Evolutionary conservation across 2,888 invertebrate species (phyloP), one percentile per base, ranked within the genome.

Genomic region (Sphecodes monilicornis): DNA sequence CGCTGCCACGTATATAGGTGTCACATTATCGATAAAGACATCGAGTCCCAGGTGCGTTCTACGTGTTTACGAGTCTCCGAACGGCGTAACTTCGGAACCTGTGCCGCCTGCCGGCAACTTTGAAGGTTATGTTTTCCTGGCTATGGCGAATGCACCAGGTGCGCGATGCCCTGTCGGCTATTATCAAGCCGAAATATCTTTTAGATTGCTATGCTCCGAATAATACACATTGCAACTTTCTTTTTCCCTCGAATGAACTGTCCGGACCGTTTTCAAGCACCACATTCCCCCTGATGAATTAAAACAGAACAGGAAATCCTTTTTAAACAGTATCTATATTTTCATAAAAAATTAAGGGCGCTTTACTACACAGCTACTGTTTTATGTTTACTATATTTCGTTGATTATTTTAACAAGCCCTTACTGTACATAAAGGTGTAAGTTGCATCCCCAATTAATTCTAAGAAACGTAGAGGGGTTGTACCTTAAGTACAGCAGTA

Each of bases 51-150:
- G 93, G 93, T 93, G 93, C 92, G 90, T 93, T 91, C 90, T 92
- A 93, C 92, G 93, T 93, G 93, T 93, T 93, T 93, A 93, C 91
- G 93, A 93, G 93, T 91, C 91, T 89, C 87, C 83, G 88, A 93
- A 93, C 90, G 91, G 90, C 81, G 82, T 86, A 90, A 90, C 87
- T 90, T 90, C 74, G 82, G 84, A 70, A 80, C 77, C 84, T 74
- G 82, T 79, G 80, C 85, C 84, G 87, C 79, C 86, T 84, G 75
- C 80, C 85, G 86, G 85, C 79, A 93, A 92, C 88, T 92, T 92
- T 85, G 92, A 91, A 91, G 92, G 88, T 91, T 92, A 89, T 89
- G 90, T 91, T 92, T 92, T 89, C 89, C 85, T 83, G 88, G 86
- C 91, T 91, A 91, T 90, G 82, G 74, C 84, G 86, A 86, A 87